These are phyloP conservation scores for Melitaea cinxia DNA, from an alignment of 1,140 invertebrate species.

Conservation along the genomic window DNA sequence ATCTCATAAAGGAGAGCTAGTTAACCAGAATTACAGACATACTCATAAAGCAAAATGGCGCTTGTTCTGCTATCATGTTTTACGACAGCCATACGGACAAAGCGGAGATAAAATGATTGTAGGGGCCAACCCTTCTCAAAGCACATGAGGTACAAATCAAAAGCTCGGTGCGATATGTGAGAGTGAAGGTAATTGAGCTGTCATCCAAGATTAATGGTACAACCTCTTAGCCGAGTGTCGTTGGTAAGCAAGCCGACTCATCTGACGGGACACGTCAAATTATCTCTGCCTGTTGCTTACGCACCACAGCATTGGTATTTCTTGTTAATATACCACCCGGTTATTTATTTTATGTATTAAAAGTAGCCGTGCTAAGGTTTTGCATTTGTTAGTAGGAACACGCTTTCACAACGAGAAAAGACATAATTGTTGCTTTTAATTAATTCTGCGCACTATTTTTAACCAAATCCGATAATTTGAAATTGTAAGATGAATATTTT, in stretches of 20 bases:
- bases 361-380: neutral
- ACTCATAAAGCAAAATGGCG: conserved; percentile 15
- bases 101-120: conserved; percentile 48
- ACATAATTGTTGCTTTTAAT: no score
- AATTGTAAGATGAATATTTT: no score
- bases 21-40: conserved; percentile 5
- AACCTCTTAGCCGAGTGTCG: conserved; percentile 32
- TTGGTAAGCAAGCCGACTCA: conserved; percentile 44
- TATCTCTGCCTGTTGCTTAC: conserved; percentile 44
- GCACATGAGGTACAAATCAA: conserved; percentile 52
- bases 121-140: conserved; percentile 38
- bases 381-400: neutral
- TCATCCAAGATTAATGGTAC: conserved; percentile 65
- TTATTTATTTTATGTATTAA: conserved; percentile 18
- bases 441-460: no score
- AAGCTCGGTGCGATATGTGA: conserved; percentile 49
- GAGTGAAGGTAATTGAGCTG: conserved; percentile 70
- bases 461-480: no score
- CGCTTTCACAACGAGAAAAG: no score
- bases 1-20: neutral
- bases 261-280: conserved; percentile 51
- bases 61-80: conserved; percentile 28
- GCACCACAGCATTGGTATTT: conserved; percentile 33
- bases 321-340: conserved; percentile 30
- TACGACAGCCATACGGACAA: conserved; percentile 29